phyloP scores from a whole-genome alignment of 1,140 invertebrate species.

The Aphidius ervi region DNA sequence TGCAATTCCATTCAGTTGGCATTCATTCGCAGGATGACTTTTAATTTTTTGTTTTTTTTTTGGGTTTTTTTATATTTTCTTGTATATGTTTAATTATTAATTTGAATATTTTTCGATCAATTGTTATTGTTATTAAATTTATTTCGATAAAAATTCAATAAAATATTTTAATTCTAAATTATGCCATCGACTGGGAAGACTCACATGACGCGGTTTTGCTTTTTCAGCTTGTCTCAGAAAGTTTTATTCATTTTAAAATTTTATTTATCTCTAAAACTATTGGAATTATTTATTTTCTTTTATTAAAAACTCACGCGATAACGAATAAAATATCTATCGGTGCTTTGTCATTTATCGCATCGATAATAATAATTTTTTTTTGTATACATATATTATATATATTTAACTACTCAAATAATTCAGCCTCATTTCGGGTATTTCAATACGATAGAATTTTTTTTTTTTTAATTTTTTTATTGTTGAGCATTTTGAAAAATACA shows the following conservation, averaged over 20 bases:
- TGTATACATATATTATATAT: neutral
- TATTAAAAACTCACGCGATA: neutral
- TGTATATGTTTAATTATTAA: neutral
- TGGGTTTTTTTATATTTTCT: conserved; percentile 3
- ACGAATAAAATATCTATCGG: neutral
- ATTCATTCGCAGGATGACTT: neutral
- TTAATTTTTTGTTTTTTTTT: neutral
- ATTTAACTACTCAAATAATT: neutral
- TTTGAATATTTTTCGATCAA: no score
- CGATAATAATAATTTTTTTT: neutral
- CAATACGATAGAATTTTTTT: conserved; percentile 19
- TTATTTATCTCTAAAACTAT: conserved; percentile 3
- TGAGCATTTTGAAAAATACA: conserved; percentile 46
- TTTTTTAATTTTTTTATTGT: conserved; percentile 27
- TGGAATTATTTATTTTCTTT: neutral
- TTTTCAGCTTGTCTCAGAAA: conserved; percentile 14
- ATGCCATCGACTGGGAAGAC: conserved; percentile 18
- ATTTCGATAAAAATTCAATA: no score
- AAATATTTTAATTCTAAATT: neutral
- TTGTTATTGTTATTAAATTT: conserved; percentile 1
- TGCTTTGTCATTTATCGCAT: neutral
- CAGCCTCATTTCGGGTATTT: conserved; percentile 16
- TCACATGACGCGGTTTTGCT: conserved; percentile 13
- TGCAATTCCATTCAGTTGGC: no score
- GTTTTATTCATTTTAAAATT: conserved; percentile 10